Base-by-base conservation (phyloP, 2,113 vertebrate species). In the Dryoscopus gambensis region DNA sequence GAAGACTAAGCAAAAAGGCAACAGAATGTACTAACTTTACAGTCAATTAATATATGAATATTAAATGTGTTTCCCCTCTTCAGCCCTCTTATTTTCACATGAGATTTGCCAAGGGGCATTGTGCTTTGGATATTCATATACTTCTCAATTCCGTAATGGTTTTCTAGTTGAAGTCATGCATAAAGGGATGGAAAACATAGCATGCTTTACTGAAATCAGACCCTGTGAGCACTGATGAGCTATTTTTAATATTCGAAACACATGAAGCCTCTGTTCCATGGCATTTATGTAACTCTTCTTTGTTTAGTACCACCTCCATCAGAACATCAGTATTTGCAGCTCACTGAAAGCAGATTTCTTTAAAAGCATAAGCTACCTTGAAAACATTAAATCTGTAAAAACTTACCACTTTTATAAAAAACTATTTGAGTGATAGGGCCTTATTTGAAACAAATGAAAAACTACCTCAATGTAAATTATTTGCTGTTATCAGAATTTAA, bases 241-340 rank as follows among this genome's bases (percentile, higher is more conserved):
- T 95, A 94, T 62, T 87, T 94, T 96, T 91, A 95, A 92, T 84
- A 91, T 88, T 88, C 68, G 21, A 69, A 75, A 84, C 67, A 77
- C 55, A 81, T 10, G 28, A 92, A 63, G 64, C 46, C 25, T 79
- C 44, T 90, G 57, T 52, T 92, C 59, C 67, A 39, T 70, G 46
- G 47, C 50, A 69, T 87, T 96, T 88, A 86, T 49, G n/a, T 92
- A 92, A 92, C 49, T 92, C 24, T 67, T 69, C 82, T 94, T 92
- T 93, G 90, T 95, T 92, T 76, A 84, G 77, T 90, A 56, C 85
- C 83, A 87, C 52, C 87, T 95, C 93, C 86, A 88, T 73, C 71
- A 95, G 68, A 89, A 73, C 35, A 21, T 30, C 46, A 92, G 53
- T 64, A 62, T 67, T 67, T 89, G 68, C 52, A 87, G 65, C 56